Conservation (phyloP, 2,888 invertebrate species). For the Heliconius hortense region DNA sequence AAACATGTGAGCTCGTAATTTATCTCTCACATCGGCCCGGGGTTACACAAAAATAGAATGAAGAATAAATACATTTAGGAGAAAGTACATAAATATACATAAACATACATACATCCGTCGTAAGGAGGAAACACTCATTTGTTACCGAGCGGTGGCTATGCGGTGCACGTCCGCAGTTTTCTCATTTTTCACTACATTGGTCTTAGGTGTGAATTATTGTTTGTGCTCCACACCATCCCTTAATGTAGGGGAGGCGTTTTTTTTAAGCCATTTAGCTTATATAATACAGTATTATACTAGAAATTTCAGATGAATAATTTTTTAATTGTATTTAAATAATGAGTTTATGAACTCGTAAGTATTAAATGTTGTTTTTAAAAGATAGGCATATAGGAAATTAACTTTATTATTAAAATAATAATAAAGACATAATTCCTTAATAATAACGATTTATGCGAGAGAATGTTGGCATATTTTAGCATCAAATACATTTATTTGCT, state of each 20-base stretch:
- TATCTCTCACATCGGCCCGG: constrained; percentile 11
- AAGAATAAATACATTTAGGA: constrained; percentile 26
- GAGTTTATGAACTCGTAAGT: no score
- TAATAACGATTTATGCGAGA: constrained; percentile 4
- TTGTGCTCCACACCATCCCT: constrained; percentile 58
- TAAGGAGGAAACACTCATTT: constrained; percentile 71
- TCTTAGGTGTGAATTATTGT: constrained; percentile 81
- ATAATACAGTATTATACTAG: neutral
- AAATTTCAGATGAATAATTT: neutral
- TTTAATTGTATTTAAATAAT: no score
- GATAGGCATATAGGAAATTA: neutral
- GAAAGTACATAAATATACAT: constrained; percentile 32
- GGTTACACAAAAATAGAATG: constrained; percentile 37
- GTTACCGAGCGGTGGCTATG: constrained; percentile 63
- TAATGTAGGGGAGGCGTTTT: constrained; percentile 38
- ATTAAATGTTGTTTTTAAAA: neutral
- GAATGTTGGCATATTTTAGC: neutral
- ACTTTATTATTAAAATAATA: neutral
- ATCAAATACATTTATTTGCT: constrained; percentile 10
- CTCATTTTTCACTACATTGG: constrained; percentile 82
- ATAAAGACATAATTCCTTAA: constrained; percentile 4
- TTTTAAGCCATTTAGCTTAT: constrained; percentile 35
- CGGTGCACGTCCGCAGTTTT: constrained; percentile 73
- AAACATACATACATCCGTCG: constrained; percentile 37
- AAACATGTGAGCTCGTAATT: neutral